Conservation (phyloP, 2,888 invertebrate genomes). For the Rhyacophila evoluta region DNA sequence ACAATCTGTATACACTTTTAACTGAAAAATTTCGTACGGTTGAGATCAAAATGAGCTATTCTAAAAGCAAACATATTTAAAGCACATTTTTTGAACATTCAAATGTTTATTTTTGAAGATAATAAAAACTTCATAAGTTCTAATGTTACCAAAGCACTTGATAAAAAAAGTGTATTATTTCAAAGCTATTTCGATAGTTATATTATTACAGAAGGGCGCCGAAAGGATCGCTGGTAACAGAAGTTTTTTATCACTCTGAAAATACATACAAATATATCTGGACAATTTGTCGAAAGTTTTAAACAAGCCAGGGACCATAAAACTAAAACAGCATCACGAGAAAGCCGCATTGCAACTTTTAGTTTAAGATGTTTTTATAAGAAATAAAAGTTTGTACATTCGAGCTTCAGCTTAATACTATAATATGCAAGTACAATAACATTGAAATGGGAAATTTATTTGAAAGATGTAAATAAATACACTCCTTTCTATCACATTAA, state of each 20-base stretch:
- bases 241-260: constrained; percentile 19
- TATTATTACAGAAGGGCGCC: not conserved
- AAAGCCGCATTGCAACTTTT: constrained; percentile 29
- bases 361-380: constrained; percentile 29
- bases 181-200: not conserved
- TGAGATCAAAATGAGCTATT: too few species aligned
- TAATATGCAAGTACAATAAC: too few species aligned
- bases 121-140: not conserved
- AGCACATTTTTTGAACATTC: too few species aligned
- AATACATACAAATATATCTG: constrained; percentile 5
- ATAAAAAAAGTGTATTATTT: not conserved
- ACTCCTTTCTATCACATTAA: not conserved
- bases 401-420: not conserved
- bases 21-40: too few species aligned
- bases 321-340: constrained; percentile 38
- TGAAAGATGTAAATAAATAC: not conserved
- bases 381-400: constrained; percentile 30
- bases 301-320: constrained; percentile 25
- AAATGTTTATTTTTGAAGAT: too few species aligned
- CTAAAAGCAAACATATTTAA: too few species aligned
- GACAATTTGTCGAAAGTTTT: constrained; percentile 17
- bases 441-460: too few species aligned
- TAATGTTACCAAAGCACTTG: too few species aligned
- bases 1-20: too few species aligned
- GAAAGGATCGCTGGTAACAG: not conserved